Percentiles rank a stretch among this genome's conserved stretches.
phyloP scores from a whole-genome alignment of 1,140 invertebrate species.

The Paracyclopina nana region DNA sequence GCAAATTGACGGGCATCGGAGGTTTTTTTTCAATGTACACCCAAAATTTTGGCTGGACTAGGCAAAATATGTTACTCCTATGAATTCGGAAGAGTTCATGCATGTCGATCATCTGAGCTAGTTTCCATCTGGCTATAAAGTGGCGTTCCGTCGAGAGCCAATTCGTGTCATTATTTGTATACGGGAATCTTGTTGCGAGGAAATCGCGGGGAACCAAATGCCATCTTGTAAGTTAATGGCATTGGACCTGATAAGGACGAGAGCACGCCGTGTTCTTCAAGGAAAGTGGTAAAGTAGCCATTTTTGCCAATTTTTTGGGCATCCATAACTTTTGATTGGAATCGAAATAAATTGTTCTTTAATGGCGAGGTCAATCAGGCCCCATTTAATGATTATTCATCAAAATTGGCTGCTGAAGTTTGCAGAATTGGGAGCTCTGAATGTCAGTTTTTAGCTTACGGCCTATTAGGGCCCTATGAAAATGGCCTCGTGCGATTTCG shows the following conservation, averaged over 20 bases:
- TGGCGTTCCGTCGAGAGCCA: neutral
- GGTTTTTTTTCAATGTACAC: neutral
- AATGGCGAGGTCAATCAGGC: too few species aligned
- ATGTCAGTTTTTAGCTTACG: too few species aligned
- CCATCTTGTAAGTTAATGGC: neutral
- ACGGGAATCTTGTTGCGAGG: neutral
- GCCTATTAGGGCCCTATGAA: too few species aligned
- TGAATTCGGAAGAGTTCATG: neutral
- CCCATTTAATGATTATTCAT: too few species aligned
- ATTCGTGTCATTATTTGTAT: neutral
- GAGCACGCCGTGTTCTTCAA: neutral
- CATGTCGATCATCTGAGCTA: neutral
- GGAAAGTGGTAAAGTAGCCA: too few species aligned
- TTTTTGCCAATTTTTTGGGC: too few species aligned
- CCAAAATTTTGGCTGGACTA: neutral
- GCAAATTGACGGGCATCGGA: neutral
- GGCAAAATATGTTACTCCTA: neutral
- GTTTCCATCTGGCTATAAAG: neutral
- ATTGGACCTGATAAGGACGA: neutral
- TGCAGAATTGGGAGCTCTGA: too few species aligned
- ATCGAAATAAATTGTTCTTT: too few species aligned
- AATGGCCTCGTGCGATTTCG: too few species aligned
- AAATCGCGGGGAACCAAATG: neutral
- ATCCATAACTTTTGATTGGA: too few species aligned
- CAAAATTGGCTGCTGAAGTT: too few species aligned